Evolutionary conservation across 2,113 vertebrate species (phyloP).

Genomic region (Anhinga anhinga): DNA sequence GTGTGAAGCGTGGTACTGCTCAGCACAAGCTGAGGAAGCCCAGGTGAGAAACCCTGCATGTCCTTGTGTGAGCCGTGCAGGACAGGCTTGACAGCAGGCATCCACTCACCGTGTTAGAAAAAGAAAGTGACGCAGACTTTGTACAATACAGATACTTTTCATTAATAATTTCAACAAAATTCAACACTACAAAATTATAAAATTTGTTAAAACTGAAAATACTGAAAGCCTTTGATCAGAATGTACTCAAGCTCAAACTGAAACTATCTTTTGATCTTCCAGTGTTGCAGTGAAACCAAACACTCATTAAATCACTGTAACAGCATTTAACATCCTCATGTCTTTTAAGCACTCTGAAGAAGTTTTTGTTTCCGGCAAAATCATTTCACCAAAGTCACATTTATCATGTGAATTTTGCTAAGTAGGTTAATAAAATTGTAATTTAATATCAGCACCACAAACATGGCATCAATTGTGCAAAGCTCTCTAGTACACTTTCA

Average conservation of each 20-base stretch:
- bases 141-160: neutral
- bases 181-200: neutral
- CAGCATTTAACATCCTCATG: neutral
- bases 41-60: accelerated
- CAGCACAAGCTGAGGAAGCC: neutral
- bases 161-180: neutral
- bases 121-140: neutral
- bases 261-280: slow-evolving; percentile 37
- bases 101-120: neutral
- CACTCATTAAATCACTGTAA: slow-evolving; percentile 8
- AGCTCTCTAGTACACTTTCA: neutral
- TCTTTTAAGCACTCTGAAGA: neutral
- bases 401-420: slow-evolving; percentile 2
- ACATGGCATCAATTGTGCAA: neutral
- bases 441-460: slow-evolving; percentile 9
- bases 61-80: neutral
- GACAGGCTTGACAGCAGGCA: neutral
- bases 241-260: neutral
- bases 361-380: slow-evolving; percentile 14
- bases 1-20: accelerated
- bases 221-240: neutral
- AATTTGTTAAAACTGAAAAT: neutral
- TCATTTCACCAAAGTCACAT: neutral
- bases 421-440: slow-evolving; percentile 17
- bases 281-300: neutral